Evolutionary conservation across 92 coral and sea anemone genomes (phyloP), one percentile per base, ranked within the genome.

Genomic region (Heliopora coerulea): DNA sequence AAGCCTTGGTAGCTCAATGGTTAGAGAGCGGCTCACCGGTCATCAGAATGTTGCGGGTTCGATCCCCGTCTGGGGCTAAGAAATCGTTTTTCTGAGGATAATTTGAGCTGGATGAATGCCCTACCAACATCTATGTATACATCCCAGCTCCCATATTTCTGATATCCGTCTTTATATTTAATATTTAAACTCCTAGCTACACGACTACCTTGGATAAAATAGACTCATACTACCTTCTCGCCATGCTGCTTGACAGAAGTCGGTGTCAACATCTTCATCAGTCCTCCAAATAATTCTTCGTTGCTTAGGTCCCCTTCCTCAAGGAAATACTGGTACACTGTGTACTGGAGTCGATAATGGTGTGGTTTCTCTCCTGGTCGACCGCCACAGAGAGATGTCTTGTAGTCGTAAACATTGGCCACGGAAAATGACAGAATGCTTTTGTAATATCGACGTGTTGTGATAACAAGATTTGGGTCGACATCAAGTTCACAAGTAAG

Each of bases 191-290:
- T n/a, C n/a, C n/a, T n/a, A n/a, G n/a, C n/a, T n/a, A n/a, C n/a
- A n/a, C n/a, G n/a, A n/a, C n/a, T n/a, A n/a, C n/a, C n/a, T n/a
- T n/a, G n/a, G n/a, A n/a, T n/a, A n/a, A n/a, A n/a, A n/a, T n/a
- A n/a, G n/a, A n/a, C n/a, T n/a, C n/a, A n/a, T n/a, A n/a, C n/a
- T n/a, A 90, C 99, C 88, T 95, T 82, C 20, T 73, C 78, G 1
- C 96, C 99, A 77, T 85, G 79, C 29, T 80, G 77, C 70, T 90
- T 88, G 58, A 95, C 91, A 48, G 81, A 81, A 3, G 65, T 73
- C 19, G 96, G 95, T 42, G 89, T 90, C 9, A 96, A 88, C 97
- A 95, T 95, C 87, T 90, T 87, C 27, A 83, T 73, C 25, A 86
- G 25, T 34, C 89, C 86, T 33, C 66, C 80, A 75, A 91, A 95